phyloP scores from a whole-genome alignment of 2,888 invertebrate species.

The Ophonus ardosiacus region DNA sequence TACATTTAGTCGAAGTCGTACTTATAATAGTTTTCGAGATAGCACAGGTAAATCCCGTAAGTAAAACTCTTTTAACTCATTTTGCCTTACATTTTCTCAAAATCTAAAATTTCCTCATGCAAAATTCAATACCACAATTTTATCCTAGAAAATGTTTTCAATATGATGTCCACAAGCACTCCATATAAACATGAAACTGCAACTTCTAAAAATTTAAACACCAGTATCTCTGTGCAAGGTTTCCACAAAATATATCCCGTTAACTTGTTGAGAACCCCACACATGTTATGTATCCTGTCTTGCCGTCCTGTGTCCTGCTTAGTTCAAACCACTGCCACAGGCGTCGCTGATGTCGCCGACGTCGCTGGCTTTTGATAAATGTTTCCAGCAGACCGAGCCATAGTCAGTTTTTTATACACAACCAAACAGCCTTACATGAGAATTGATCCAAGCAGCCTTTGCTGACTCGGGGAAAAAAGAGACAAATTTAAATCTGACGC shows the following conservation, averaged over 20 bases:
- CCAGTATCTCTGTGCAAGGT: neutral
- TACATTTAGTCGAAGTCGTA: no score
- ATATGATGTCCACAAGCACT: no score
- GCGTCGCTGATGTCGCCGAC: neutral
- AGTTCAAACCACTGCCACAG: slow-evolving; percentile 5
- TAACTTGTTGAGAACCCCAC: slow-evolving; percentile 9
- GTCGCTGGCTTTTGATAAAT: slow-evolving; percentile 51
- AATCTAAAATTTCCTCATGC: no score
- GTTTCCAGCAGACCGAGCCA: slow-evolving; percentile 52
- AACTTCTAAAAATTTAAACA: no score
- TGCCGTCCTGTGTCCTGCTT: neutral
- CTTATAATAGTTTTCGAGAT: no score
- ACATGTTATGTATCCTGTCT: slow-evolving; percentile 35
- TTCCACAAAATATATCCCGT: neutral
- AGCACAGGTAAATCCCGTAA: no score
- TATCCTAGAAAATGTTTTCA: no score
- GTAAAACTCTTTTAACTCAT: no score
- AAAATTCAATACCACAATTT: no score
- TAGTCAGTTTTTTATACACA: slow-evolving; percentile 46
- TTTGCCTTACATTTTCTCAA: no score
- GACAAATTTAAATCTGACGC: slow-evolving; percentile 26
- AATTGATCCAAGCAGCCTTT: slow-evolving; percentile 14
- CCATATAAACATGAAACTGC: no score
- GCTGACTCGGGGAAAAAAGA: slow-evolving; percentile 18
- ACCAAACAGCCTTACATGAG: slow-evolving; percentile 13